phyloP scores from a whole-genome alignment of 2,113 vertebrate species.

The Scytalopus superciliaris region DNA sequence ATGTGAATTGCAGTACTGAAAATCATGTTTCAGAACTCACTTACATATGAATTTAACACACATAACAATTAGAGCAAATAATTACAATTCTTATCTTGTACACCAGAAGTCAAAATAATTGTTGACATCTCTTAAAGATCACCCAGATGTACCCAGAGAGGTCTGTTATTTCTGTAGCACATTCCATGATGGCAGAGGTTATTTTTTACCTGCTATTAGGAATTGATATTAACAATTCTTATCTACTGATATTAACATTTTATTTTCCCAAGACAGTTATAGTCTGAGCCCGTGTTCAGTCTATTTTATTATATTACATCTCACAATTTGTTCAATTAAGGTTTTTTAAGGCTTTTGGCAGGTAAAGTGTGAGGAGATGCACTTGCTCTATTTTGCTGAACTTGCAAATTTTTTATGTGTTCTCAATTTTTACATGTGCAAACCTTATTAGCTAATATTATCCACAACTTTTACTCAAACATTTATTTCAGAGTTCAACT shows the following conservation, averaged over 20 bases:
- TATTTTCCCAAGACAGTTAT: background rate
- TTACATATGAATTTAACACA: background rate
- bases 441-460: background rate
- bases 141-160: background rate
- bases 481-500: background rate
- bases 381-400: background rate
- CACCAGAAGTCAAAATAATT: background rate
- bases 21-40: background rate
- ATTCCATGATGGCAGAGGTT: background rate
- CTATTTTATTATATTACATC: background rate
- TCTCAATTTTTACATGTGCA: background rate
- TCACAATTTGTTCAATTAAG: accelerated
- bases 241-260: background rate
- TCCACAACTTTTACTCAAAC: background rate
- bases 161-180: background rate
- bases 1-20: background rate
- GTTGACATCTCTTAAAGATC: background rate
- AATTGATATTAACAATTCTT: background rate
- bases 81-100: background rate
- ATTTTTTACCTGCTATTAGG: background rate
- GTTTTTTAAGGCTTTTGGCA: background rate
- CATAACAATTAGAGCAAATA: background rate
- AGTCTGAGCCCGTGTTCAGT: background rate
- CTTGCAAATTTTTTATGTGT: background rate
- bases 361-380: background rate